Evolutionary conservation across 2,888 invertebrate genomes (phyloP), one percentile per base, ranked within the genome.

Genomic region (Cheilosia vulpina): DNA sequence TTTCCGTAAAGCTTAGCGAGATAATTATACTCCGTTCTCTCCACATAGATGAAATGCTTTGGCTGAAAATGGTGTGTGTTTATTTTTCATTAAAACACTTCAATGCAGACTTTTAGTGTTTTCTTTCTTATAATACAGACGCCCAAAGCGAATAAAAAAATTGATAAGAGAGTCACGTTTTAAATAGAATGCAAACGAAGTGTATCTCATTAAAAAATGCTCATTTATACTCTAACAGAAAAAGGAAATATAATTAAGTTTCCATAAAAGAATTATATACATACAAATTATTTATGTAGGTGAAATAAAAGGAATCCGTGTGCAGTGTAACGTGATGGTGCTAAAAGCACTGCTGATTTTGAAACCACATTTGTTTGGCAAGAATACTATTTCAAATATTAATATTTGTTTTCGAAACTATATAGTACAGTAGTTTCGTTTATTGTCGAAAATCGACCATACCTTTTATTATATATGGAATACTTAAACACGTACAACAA

Each of bases 111-210:
- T 58, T 69, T 68, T 43, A 68, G 41, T 63, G 73, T 53, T 63
- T 65, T 65, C 58, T 65, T 62, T 69, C 63, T 52, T 57, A 38
- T 73, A 68, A 68, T 62, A 68, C 75, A 68, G 60, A 47, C 62
- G 69, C 81, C 76, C 58, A 50, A 63, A 45, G 81, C 76, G 63
- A 69, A 69, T 69, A 63, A 57, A 47, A 62, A 76, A 63, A 76
- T 81, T 81, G 68, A 75, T 75, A 79, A 79, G 71, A 66, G 60
- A 76, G 84, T 84, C 84, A 80, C 84, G 75, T 76, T 71, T 84
- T 68, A 76, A 84, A 80, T 80, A 80, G 80, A 80, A 84, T 75
- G 66, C 80, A 80, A 84, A 80, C 65, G 69, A 76, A 66, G 65
- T 80, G 24, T 63, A 58, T 76, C 68, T 81, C 81, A 57, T 81